phyloP scores from a whole-genome alignment of 2,113 vertebrate species.

The Scatophagus argus region DNA sequence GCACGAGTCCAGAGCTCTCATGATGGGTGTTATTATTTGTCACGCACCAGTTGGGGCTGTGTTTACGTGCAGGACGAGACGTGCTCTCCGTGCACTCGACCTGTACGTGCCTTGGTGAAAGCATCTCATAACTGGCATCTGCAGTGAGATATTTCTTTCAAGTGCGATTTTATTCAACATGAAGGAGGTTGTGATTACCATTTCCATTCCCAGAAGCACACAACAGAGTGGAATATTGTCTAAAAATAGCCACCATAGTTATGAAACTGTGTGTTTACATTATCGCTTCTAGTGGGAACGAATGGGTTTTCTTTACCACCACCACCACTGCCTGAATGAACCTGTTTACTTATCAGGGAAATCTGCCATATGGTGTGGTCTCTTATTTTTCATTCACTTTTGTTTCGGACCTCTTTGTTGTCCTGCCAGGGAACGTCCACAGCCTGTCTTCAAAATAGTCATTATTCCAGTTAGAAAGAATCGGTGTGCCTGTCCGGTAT shows the following conservation, averaged over 20 bases:
- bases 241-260: conserved; percentile 19
- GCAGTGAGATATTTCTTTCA: not conserved
- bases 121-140: not conserved
- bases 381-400: not conserved
- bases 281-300: conserved; percentile 27
- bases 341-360: not conserved
- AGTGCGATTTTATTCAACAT: not conserved
- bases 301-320: not conserved
- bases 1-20: not conserved
- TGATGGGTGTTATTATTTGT: not conserved
- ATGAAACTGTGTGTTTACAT: conserved; percentile 18
- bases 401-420: not conserved
- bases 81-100: not conserved
- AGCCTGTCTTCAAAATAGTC: not conserved
- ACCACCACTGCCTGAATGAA: not conserved
- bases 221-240: not conserved
- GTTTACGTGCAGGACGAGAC: not conserved
- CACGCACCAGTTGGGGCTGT: not conserved
- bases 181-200: not conserved
- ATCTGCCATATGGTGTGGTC: not conserved
- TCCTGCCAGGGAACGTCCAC: not conserved
- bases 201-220: conserved; percentile 10
- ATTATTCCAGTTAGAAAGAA: conserved; percentile 2
- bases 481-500: not conserved
- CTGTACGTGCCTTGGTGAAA: too few relatives aligned